These are phyloP conservation scores for Mixornis gularis DNA, from an alignment of 2,113 vertebrate genomes.

Conservation along the genomic window DNA sequence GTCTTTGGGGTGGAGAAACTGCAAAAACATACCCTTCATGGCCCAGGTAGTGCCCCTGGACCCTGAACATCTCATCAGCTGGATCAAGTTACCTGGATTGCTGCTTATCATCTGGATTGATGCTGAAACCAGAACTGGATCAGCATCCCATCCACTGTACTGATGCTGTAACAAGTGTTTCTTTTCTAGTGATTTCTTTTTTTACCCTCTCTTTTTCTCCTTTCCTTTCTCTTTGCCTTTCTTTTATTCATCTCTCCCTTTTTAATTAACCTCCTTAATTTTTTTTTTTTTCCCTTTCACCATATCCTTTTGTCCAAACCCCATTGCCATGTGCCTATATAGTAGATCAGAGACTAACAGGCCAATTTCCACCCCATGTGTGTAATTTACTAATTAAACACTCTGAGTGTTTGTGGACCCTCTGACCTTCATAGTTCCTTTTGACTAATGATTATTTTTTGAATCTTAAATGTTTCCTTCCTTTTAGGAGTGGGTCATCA, in stretches of 20 bases:
- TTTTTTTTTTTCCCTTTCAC: background rate
- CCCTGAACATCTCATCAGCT: background rate
- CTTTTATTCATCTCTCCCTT: background rate
- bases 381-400: background rate
- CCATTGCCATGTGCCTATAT: background rate
- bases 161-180: background rate
- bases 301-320: background rate
- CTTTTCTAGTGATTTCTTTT: background rate
- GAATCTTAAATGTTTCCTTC: background rate
- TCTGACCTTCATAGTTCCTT: background rate
- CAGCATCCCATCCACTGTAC: rapidly evolving
- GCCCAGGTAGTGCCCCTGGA: background rate
- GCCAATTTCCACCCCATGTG: background rate
- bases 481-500: background rate
- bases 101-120: rapidly evolving
- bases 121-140: background rate
- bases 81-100: background rate
- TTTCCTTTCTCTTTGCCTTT: background rate
- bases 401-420: background rate
- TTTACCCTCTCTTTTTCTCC: background rate
- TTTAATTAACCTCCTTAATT: background rate
- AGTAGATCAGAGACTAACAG: background rate
- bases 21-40: rapidly evolving
- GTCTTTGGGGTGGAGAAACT: background rate
- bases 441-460: background rate